These are phyloP conservation scores for Agapornis roseicollis DNA, from an alignment of 2,113 vertebrate genomes.

Conservation along the genomic window DNA sequence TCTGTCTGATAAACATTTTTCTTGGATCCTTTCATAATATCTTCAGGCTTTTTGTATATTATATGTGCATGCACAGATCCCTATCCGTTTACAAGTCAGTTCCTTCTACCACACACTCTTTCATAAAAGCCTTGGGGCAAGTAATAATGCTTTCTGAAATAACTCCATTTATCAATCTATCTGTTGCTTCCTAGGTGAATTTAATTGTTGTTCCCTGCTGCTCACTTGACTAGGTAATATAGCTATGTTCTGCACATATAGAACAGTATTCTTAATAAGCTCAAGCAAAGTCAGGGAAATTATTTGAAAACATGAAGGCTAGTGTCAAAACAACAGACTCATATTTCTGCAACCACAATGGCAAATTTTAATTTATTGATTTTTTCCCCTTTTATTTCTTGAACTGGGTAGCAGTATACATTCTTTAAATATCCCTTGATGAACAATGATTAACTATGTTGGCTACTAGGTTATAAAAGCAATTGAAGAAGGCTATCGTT, in stretches of 20 bases:
- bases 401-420: neutral
- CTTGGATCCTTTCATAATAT: slow-evolving; percentile 37
- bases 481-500: slow-evolving; percentile 97
- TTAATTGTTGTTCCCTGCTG: slow-evolving; percentile 65
- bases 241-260: slow-evolving; percentile 21
- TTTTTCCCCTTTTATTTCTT: neutral
- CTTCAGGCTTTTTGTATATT: slow-evolving; percentile 28
- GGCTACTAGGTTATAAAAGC: slow-evolving; percentile 94
- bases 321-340: neutral
- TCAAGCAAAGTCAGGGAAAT: neutral
- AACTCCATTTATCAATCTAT: slow-evolving; percentile 69
- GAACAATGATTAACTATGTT: slow-evolving; percentile 51
- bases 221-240: slow-evolving; percentile 61
- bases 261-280: slow-evolving; percentile 54
- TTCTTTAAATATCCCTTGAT: neutral
- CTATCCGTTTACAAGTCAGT: slow-evolving; percentile 37
- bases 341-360: neutral
- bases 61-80: neutral
- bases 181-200: slow-evolving; percentile 43
- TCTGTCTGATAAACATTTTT: slow-evolving; percentile 34
- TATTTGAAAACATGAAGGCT: slow-evolving; percentile 12
- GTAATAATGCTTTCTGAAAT: slow-evolving; percentile 64
- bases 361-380: neutral
- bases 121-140: slow-evolving; percentile 58
- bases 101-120: slow-evolving; percentile 12